These are phyloP conservation scores for Rhyacichthys aspro DNA, from an alignment of 2,797 vertebrate genomes.

Conservation along the genomic window DNA sequence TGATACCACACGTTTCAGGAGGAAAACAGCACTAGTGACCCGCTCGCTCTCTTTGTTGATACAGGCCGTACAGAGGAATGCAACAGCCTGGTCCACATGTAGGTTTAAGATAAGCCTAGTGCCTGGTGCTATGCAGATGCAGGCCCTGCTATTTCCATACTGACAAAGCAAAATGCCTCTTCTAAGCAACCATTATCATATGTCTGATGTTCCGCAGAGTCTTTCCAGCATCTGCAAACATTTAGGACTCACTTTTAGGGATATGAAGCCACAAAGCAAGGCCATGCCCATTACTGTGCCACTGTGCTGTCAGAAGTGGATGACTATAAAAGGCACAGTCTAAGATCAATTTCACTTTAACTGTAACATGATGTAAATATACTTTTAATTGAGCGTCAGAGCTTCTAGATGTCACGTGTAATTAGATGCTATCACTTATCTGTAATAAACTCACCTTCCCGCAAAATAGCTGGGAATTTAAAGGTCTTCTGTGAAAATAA, in stretches of 20 bases:
- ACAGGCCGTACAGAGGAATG: conserved; percentile 58
- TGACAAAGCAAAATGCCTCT: conserved; percentile 1
- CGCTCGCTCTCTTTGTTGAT: conserved; percentile 47
- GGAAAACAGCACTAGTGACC: conserved; percentile 16
- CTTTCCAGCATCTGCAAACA: conserved; percentile 49
- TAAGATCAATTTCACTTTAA: conserved; percentile 14
- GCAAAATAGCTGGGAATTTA: neutral
- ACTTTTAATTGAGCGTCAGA: neutral
- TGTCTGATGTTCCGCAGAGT: conserved; percentile 18
- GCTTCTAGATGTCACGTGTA: neutral
- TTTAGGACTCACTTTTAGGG: conserved; percentile 43
- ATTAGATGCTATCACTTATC: neutral
- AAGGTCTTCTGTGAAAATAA: conserved; percentile 14
- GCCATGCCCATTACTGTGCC: conserved; percentile 34
- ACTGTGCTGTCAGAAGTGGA: conserved; percentile 33
- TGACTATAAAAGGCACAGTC: neutral
- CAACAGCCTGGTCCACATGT: conserved; percentile 54
- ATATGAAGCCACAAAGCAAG: conserved; percentile 37
- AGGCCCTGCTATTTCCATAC: conserved; percentile 42
- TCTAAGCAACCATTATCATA: conserved; percentile 4
- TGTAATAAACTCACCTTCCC: neutral
- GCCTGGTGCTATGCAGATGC: conserved; percentile 21
- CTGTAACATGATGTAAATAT: conserved; percentile 1
- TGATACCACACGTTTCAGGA: conserved; percentile 44
- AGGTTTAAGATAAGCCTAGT: conserved; percentile 49